Base-by-base conservation (phyloP, 37 sponge, comb jelly and placozoan genomes). In the Haliclona indistincta region DNA sequence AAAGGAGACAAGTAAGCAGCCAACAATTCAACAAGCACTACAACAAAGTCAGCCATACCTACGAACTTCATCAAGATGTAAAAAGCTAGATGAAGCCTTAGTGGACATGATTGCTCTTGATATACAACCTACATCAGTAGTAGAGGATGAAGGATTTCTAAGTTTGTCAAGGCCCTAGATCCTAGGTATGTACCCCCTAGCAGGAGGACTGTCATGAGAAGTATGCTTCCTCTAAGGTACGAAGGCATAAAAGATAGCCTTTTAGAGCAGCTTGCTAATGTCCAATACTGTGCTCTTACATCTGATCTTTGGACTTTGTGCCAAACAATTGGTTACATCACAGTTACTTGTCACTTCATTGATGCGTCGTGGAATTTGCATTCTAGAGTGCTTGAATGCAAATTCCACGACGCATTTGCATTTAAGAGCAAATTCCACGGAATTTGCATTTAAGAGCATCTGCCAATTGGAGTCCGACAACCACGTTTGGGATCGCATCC, bases 141-240 rank as follows among this genome's bases (percentile, higher is more conserved):
- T 58, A 26, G 23, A 58, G 23, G 60, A 58, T 23, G n/a, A 26
- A 58, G 60, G 60, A 58, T 58, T 58, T n/a, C 13, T 20, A 20
- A 58, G n/a, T 58, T 58, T 26, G 6, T 58, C 6, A 58, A 58
- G n/a, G 60, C n/a, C 13, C 60, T 58, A 25, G 60, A 58, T 58
- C 25, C 60, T n/a, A n/a, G 28, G n/a, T 58, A 58, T 58, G 25
- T 26, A 6, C 26, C 60, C 7, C 60, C 60, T n/a, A 58, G 60
- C 28, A 11, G 60, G 28, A n/a, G 60, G 6, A 58, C 23, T 6
- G n/a, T 58, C 22, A 58, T 58, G 60, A n/a, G 60, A n/a, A 6
- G n/a, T 25, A n/a, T 26, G 6, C 6, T 58, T n/a, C 60, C 22
- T 20, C n/a, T n/a, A n/a, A n/a, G n/a, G n/a, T n/a, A n/a, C n/a